phyloP scores from a whole-genome alignment of 2,797 vertebrate genomes.

The Parauchenoglanis ngamensis region DNA sequence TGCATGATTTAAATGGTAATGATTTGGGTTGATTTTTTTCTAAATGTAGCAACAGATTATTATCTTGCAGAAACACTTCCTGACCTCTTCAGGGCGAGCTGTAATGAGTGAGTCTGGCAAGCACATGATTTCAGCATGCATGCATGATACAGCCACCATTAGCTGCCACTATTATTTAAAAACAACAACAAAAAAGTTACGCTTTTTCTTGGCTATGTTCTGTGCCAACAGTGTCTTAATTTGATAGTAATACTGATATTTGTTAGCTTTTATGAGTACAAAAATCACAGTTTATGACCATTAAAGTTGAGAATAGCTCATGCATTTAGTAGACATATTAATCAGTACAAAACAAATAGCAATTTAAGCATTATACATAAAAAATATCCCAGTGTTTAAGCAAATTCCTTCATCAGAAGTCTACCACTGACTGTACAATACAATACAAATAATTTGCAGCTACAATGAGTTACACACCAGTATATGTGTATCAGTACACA shows the following conservation, averaged over 20 bases:
- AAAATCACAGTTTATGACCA: background rate
- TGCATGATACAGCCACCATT: background rate
- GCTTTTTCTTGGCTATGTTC: background rate
- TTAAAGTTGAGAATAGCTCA: background rate
- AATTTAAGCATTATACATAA: background rate
- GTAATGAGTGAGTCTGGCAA: slow-evolving; percentile 24
- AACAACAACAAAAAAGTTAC: background rate
- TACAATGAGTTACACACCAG: background rate
- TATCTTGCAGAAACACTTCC: slow-evolving; percentile 41
- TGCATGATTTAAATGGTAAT: background rate
- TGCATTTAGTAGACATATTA: background rate
- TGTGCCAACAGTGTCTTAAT: background rate
- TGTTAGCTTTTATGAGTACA: background rate
- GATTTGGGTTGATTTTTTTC: slow-evolving; percentile 1
- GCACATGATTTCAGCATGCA: background rate
- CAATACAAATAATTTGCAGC: background rate
- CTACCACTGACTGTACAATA: background rate
- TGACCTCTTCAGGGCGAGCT: slow-evolving; percentile 37
- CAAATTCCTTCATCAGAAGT: background rate
- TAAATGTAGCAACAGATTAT: slow-evolving; percentile 27
- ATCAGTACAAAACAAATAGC: background rate
- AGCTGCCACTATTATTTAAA: background rate
- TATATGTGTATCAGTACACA: background rate
- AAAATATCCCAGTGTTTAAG: background rate
- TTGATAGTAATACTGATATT: background rate